Evolutionary conservation across 2,113 vertebrate species (phyloP).

Genomic region (Ailuropoda melanoleuca): DNA sequence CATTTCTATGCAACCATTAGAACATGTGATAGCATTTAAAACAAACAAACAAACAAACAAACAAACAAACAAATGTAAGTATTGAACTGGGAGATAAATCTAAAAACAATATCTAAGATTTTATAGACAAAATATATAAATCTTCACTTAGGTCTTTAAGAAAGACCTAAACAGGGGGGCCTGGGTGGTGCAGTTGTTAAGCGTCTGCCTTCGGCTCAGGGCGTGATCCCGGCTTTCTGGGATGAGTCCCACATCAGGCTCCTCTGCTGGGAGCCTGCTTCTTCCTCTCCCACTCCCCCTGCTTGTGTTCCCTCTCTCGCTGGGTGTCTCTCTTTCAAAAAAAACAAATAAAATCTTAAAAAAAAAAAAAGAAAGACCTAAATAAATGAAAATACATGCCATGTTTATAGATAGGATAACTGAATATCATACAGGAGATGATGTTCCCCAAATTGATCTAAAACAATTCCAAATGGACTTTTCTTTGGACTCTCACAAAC

Average conservation of each 20-base stretch:
- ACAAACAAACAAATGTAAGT: background rate
- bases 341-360: too few relatives aligned
- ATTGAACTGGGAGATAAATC: background rate
- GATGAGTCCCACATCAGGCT: too few relatives aligned
- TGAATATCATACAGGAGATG: background rate
- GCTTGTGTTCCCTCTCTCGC: too few relatives aligned
- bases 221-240: too few relatives aligned
- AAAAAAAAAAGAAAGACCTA: background rate
- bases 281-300: too few relatives aligned
- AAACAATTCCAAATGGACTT: background rate
- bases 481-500: background rate
- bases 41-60: background rate
- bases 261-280: too few relatives aligned
- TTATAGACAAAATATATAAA: background rate
- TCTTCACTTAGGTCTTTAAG: background rate
- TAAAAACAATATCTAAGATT: background rate
- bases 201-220: too few relatives aligned
- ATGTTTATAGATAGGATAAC: background rate
- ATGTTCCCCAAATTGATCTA: background rate
- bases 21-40: background rate
- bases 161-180: background rate
- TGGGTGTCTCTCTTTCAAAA: too few relatives aligned
- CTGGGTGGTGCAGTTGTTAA: too few relatives aligned
- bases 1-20: background rate
- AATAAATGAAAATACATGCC: background rate